Conservation (phyloP, 2,888 invertebrate genomes). For the Anoplius nigerrimus region DNA sequence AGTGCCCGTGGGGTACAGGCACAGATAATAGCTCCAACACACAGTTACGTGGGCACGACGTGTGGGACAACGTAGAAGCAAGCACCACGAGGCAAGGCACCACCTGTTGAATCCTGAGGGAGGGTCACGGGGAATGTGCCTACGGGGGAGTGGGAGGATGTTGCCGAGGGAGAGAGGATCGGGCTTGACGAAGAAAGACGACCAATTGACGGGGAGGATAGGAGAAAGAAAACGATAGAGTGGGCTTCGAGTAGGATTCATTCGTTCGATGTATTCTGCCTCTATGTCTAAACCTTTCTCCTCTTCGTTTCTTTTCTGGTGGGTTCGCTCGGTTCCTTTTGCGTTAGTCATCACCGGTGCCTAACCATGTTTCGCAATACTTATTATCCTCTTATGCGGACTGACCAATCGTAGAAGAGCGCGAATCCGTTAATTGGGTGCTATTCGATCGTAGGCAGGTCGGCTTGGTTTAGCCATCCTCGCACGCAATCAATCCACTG, state of each 20-base stretch:
- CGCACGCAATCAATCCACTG: not conserved
- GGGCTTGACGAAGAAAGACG: too few relatives aligned
- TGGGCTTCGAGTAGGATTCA: constrained; percentile 31
- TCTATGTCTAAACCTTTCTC: constrained; percentile 28
- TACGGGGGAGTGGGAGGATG: constrained; percentile 31
- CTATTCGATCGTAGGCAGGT: constrained; percentile 35
- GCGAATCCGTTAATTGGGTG: constrained; percentile 37
- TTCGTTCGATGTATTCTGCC: constrained; percentile 28
- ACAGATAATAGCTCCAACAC: constrained; percentile 34
- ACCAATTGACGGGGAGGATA: too few relatives aligned
- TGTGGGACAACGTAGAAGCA: constrained; percentile 52
- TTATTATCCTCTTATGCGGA: constrained; percentile 49
- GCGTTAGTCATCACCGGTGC: constrained; percentile 44
- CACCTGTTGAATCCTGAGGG: constrained; percentile 64
- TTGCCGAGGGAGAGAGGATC: constrained; percentile 18
- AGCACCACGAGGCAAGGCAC: constrained; percentile 56
- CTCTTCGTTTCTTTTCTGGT: constrained; percentile 24
- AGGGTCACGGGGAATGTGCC: constrained; percentile 41
- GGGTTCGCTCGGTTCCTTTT: constrained; percentile 24
- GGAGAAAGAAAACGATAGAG: constrained; percentile 23
- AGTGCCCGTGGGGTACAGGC: constrained; percentile 44
- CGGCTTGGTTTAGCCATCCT: not conserved
- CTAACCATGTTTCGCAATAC: constrained; percentile 40
- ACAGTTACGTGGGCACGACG: constrained; percentile 52
- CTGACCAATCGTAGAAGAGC: constrained; percentile 30